These are phyloP conservation scores for Ammodytes marinus DNA, from an alignment of 2,113 vertebrate species.

Conservation along the genomic window DNA sequence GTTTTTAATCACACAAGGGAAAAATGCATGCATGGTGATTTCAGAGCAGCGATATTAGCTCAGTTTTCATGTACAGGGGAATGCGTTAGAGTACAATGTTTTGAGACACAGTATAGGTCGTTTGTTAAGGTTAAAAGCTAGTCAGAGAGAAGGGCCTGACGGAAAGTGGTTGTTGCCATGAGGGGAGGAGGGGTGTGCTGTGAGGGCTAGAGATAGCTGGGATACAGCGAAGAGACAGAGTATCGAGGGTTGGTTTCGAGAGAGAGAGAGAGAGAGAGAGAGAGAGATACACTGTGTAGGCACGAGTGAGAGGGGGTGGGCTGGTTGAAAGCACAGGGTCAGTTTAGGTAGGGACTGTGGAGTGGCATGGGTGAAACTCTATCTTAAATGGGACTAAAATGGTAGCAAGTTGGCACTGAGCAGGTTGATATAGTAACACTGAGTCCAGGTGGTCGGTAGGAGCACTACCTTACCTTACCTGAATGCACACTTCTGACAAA, in stretches of 20 bases:
- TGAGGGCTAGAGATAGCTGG: conserved; percentile 48
- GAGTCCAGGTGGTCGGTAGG: conserved; percentile 66
- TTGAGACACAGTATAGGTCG: conserved; percentile 53
- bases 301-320: conserved; percentile 53
- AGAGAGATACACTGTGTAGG: conserved; percentile 70
- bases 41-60: conserved; percentile 47
- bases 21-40: conserved; percentile 21
- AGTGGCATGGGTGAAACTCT: conserved; percentile 60
- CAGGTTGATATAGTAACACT: conserved; percentile 84
- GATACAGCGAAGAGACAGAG: conserved; percentile 60
- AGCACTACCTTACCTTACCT: conserved; percentile 23
- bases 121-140: conserved; percentile 63
- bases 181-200: conserved; percentile 57
- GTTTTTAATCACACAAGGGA: conserved; percentile 42
- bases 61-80: conserved; percentile 41
- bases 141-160: conserved; percentile 72
- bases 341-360: conserved; percentile 69
- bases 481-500: conserved; percentile 53
- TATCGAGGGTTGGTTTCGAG: conserved; percentile 48
- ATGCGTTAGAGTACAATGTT: conserved; percentile 56
- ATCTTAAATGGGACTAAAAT: conserved; percentile 79
- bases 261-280: no score
- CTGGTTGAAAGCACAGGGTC: conserved; percentile 71
- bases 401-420: conserved; percentile 86
- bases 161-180: conserved; percentile 74